Evolutionary conservation across 2,113 vertebrate species (phyloP).

Genomic region (Colossoma macropomum): DNA sequence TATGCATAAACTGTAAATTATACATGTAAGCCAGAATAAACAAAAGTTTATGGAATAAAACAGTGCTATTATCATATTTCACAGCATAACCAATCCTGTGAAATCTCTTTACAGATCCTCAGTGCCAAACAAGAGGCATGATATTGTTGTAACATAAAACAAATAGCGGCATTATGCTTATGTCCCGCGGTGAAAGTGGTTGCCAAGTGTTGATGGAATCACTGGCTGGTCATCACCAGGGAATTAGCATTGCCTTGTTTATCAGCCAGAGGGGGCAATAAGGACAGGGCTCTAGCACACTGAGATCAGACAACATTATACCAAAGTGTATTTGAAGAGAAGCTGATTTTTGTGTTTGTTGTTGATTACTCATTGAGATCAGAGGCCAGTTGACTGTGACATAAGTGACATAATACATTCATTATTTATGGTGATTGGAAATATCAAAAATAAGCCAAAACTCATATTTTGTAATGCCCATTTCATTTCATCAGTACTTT

Average conservation of each 20-base stretch:
- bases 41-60: background rate
- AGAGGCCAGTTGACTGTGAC: background rate
- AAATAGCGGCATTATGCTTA: constrained; percentile 68
- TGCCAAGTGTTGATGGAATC: constrained; percentile 77
- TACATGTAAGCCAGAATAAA: background rate
- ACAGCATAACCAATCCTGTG: background rate
- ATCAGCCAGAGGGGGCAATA: constrained; percentile 47
- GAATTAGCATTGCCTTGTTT: constrained; percentile 59
- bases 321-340: constrained; percentile 24
- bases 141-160: constrained; percentile 71
- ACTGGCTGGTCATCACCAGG: constrained; percentile 56
- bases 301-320: constrained; percentile 44
- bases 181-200: constrained; percentile 34
- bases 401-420: background rate
- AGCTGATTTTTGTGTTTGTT: background rate
- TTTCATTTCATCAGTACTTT: no score
- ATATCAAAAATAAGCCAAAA: no score
- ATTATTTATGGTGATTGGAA: no score
- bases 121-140: constrained; percentile 52
- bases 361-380: background rate
- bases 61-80: background rate
- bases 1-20: no score
- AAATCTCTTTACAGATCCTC: constrained; percentile 15
- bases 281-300: constrained; percentile 37
- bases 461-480: no score